These are phyloP conservation scores for Sturnus vulgaris DNA, from an alignment of 2,113 vertebrate species.

Conservation along the genomic window DNA sequence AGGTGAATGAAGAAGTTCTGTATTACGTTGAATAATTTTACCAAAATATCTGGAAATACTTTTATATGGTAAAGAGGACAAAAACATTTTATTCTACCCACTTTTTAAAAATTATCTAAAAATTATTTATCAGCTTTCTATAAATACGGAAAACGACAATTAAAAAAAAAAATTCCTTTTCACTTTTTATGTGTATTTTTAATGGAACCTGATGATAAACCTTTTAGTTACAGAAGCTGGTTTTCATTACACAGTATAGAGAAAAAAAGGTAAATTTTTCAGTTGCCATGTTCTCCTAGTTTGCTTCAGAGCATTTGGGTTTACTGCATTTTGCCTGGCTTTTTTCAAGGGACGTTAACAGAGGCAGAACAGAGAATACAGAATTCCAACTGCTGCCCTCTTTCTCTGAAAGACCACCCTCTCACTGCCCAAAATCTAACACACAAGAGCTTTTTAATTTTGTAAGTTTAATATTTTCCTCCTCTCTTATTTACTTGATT, in stretches of 20 bases:
- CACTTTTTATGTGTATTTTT: neutral
- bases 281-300: neutral
- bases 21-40: neutral
- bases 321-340: neutral
- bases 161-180: neutral
- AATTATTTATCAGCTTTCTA: neutral
- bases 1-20: constrained; percentile 22
- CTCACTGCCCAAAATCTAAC: neutral
- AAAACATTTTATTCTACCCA: neutral
- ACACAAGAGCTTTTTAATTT: neutral
- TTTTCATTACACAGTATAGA: neutral
- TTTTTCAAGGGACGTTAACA: neutral
- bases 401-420: neutral
- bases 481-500: constrained; percentile 12
- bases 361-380: neutral
- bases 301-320: neutral
- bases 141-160: neutral
- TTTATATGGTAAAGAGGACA: neutral
- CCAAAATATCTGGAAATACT: neutral
- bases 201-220: neutral
- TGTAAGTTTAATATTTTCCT: neutral
- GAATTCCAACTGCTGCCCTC: neutral
- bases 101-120: neutral
- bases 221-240: neutral
- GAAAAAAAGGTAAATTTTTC: neutral